Percentiles rank a stretch among this genome's conserved stretches.
Evolutionary conservation across 2,888 invertebrate species (phyloP).

Genomic region (Stenichneumon culpator): DNA sequence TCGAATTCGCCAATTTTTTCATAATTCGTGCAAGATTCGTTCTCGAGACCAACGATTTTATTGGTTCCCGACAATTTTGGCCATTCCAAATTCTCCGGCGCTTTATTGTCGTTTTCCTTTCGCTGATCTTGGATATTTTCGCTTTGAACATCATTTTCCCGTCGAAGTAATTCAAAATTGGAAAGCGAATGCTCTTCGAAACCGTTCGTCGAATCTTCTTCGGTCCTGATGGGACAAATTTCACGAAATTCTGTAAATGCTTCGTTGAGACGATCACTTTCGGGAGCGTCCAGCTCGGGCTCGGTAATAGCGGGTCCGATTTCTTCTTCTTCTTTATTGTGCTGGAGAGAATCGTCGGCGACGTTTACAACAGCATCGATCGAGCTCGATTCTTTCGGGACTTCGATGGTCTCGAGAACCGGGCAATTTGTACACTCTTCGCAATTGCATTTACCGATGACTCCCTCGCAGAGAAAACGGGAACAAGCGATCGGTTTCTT

Average conservation of each 20-base stretch:
- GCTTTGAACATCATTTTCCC: neutral
- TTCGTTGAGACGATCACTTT: neutral
- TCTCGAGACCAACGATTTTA: neutral
- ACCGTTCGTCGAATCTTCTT: neutral
- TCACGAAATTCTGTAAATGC: neutral
- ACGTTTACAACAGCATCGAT: neutral
- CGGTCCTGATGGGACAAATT: neutral
- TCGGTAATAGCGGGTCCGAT: neutral
- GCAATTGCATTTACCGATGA: conserved; percentile 19
- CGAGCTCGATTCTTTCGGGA: conserved; percentile 8
- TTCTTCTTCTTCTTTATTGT: neutral
- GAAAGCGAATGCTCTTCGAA: neutral
- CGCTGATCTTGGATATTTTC: neutral
- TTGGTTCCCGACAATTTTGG: neutral
- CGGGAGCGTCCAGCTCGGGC: neutral
- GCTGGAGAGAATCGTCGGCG: neutral
- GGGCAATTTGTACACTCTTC: conserved; percentile 4
- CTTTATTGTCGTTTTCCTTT: neutral
- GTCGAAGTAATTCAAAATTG: neutral
- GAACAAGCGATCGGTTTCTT: conserved; percentile 2
- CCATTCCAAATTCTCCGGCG: neutral
- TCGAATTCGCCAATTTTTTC: conserved; percentile 40
- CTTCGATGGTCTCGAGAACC: neutral
- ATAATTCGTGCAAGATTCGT: neutral
- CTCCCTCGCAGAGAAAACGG: conserved; percentile 5